These are phyloP conservation scores for Rhinella marina DNA, from an alignment of 2,797 vertebrate species.

Conservation along the genomic window DNA sequence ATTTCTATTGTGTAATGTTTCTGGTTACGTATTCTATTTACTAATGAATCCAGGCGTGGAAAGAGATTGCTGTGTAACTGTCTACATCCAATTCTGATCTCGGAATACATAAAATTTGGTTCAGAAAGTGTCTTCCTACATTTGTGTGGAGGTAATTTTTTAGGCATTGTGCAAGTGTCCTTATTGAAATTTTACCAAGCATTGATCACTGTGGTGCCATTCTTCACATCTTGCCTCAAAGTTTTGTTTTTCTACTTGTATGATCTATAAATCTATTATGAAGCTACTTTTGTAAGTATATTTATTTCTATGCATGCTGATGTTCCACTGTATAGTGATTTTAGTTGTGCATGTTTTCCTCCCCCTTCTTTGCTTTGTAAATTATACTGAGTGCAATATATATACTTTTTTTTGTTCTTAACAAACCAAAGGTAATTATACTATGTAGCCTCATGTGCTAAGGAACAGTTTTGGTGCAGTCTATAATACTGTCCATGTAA, in stretches of 20 bases:
- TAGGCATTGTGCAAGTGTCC: not conserved
- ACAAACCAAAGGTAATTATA: constrained; percentile 51
- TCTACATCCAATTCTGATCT: not conserved
- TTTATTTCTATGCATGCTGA: constrained; percentile 54
- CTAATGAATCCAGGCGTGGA: not conserved
- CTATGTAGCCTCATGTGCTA: constrained; percentile 22
- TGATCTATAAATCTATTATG: constrained; percentile 6
- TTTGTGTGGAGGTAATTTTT: not conserved
- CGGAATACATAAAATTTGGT: not conserved
- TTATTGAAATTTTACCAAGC: not conserved
- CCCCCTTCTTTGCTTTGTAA: constrained; percentile 18
- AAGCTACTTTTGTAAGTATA: constrained; percentile 40
- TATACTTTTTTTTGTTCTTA: constrained; percentile 11
- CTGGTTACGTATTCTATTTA: not conserved
- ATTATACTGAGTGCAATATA: constrained; percentile 50
- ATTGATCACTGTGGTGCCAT: not conserved
- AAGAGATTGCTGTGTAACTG: not conserved
- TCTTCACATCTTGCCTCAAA: not conserved
- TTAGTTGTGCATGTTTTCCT: constrained; percentile 27
- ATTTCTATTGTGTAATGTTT: not conserved
- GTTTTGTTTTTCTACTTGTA: not conserved
- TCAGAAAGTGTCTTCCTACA: not conserved
- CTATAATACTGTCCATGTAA: constrained; percentile 20
- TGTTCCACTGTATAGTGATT: constrained; percentile 32
- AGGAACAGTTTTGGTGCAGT: constrained; percentile 7